A percentile compares a stretch with the other conserved stretches of the same genome.
These are phyloP conservation scores for Acrocephalus scirpaceus DNA, from an alignment of 2,797 vertebrate species.

Conservation along the genomic window DNA sequence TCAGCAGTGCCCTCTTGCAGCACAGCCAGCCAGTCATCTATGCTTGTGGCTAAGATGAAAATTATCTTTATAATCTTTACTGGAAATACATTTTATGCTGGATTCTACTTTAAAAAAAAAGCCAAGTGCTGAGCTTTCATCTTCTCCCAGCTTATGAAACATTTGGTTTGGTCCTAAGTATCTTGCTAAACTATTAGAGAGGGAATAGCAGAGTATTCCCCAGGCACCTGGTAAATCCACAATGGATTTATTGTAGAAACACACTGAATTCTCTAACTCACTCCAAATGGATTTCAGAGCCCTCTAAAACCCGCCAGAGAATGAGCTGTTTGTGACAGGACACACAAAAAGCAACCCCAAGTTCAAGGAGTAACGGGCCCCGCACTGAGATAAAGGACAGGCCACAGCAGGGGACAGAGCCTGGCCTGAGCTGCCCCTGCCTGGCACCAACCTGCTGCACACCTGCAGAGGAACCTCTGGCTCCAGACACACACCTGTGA, in stretches of 20 bases:
- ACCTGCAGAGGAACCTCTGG: neutral
- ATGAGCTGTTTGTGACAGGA: neutral
- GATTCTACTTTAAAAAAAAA: neutral
- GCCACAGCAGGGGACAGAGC: neutral
- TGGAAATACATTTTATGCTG: neutral
- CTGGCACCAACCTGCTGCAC: neutral
- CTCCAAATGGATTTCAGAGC: constrained; percentile 29
- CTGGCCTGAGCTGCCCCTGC: neutral
- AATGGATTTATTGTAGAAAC: constrained; percentile 36
- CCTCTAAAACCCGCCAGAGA: neutral
- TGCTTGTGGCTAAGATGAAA: neutral
- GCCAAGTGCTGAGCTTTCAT: neutral
- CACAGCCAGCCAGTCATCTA: neutral
- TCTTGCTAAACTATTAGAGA: neutral
- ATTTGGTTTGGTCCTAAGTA: constrained; percentile 48
- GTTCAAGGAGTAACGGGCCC: neutral
- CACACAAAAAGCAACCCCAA: neutral
- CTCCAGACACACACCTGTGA: accelerated
- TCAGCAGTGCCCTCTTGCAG: neutral
- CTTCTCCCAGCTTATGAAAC: constrained; percentile 14
- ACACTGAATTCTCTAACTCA: neutral
- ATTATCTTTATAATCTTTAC: neutral
- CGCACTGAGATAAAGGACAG: accelerated
- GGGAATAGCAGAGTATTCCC: constrained; percentile 16
- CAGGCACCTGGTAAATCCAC: constrained; percentile 44